phyloP scores from a whole-genome alignment of 2,797 vertebrate species.

The Notolepis coatsorum region DNA sequence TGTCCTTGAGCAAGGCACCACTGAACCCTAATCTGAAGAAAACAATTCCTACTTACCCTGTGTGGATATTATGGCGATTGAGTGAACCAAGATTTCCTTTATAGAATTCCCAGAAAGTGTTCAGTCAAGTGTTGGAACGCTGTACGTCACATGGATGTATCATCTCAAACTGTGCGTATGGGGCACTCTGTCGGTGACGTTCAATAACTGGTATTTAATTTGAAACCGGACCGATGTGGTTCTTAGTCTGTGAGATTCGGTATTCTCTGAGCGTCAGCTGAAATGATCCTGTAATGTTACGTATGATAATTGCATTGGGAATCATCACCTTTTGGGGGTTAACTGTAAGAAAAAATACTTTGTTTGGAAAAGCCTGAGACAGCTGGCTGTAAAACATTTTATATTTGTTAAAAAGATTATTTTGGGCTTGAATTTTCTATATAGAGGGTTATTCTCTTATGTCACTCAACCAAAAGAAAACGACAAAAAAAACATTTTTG shows the following conservation, averaged over 20 bases:
- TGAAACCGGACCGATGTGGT: neutral
- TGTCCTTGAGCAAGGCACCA: no score
- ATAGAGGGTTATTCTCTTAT: slow-evolving; percentile 77
- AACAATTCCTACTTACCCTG: neutral
- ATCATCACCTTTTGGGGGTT: slow-evolving; percentile 7
- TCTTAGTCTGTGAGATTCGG: neutral
- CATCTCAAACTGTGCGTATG: neutral
- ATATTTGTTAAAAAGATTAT: slow-evolving; percentile 86
- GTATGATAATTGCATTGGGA: slow-evolving; percentile 15
- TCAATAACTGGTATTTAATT: no score
- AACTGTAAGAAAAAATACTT: slow-evolving; percentile 25
- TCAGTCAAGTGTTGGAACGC: neutral
- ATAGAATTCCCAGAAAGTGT: neutral
- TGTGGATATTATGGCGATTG: neutral
- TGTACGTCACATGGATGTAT: neutral
- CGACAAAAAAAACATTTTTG: slow-evolving; percentile 52
- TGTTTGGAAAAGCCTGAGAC: slow-evolving; percentile 50
- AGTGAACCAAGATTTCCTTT: neutral
- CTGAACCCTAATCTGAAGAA: no score
- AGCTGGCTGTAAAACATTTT: slow-evolving; percentile 80
- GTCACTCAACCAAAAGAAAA: slow-evolving; percentile 36
- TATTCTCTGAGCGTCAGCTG: neutral
- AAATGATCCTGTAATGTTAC: neutral
- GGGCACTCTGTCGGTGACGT: no score
- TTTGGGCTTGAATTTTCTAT: slow-evolving; percentile 88